Base-by-base conservation (phyloP, 2,888 invertebrate species). In the Aphelenchoides bicaudatus region DNA sequence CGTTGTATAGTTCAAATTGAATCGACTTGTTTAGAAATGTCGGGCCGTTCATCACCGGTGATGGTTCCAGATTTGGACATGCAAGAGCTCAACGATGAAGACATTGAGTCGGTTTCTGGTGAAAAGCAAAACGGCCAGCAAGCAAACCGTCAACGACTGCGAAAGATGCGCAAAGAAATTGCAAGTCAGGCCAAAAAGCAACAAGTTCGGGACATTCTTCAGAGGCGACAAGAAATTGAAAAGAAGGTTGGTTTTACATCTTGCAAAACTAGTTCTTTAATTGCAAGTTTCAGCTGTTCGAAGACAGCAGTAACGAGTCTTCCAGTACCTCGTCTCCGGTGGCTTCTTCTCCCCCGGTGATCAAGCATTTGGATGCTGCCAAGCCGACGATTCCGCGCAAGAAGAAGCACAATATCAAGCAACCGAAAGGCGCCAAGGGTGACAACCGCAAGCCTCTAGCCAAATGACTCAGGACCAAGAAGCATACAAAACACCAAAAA, bases 41-140 rank as follows among this genome's bases (percentile, higher is more conserved):
- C 52, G 13, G 52, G 52, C 21, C 52, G 52, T 16, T 25, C 25
- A 21, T 51, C 52, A 8, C 52, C 52, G 34, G 52, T 51, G 34
- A 8, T 51, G 52, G 38, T 51, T 25, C 38, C 2, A 25, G 52
- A 51, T 25, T 39, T 39, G 13, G 51, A 34, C 1, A 30, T 51
- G 21, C 10, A 29, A n/a, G 28, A 21, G 6, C 13, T 51, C 13
- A 39, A 51, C 8, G 52, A 51, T 2, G 37, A 34, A 39, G 21
- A 19, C 38, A 21, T 31, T 3, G 16, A 34, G 10, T 43, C 43
- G 43, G 34, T 34, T 10, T 19, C 16, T n/a, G 16, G 16, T n/a
- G n/a, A n/a, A n/a, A n/a, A n/a, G n/a, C n/a, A n/a, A n/a, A n/a
- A n/a, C n/a, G n/a, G n/a, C n/a, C n/a, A n/a, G n/a, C n/a, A n/a